These are phyloP conservation scores for Cryptocephalus primarius DNA, from an alignment of 2,888 invertebrate genomes.

Conservation along the genomic window DNA sequence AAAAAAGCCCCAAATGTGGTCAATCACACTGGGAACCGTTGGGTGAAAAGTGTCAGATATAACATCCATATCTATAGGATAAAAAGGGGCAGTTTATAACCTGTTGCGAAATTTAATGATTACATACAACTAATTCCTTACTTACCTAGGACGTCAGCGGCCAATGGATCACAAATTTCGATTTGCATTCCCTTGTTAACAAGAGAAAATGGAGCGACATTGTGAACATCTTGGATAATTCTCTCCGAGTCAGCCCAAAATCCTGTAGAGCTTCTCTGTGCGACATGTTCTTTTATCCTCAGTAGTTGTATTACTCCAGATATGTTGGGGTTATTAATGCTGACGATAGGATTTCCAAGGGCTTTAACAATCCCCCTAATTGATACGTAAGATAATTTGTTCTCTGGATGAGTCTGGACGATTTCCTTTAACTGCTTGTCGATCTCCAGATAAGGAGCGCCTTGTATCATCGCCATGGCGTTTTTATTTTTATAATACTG, in stretches of 20 bases:
- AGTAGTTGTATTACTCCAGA: slow-evolving; percentile 72
- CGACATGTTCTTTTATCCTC: slow-evolving; percentile 71
- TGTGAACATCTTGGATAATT: slow-evolving; percentile 66
- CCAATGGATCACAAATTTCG: slow-evolving; percentile 64
- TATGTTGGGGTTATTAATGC: slow-evolving; percentile 60
- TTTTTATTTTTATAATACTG: slow-evolving; percentile 66
- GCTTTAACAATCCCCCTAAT: slow-evolving; percentile 67
- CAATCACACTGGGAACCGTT: slow-evolving; percentile 60
- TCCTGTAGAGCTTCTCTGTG: slow-evolving; percentile 72
- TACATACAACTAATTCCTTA: neutral
- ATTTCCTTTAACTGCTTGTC: slow-evolving; percentile 51
- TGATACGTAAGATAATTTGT: slow-evolving; percentile 62
- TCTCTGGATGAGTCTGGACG: slow-evolving; percentile 50
- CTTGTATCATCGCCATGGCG: slow-evolving; percentile 57
- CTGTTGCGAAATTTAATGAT: neutral
- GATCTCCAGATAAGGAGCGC: slow-evolving; percentile 58
- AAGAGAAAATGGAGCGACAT: slow-evolving; percentile 71
- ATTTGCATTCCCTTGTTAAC: slow-evolving; percentile 50
- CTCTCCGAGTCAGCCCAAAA: slow-evolving; percentile 78
- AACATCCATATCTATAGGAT: slow-evolving; percentile 58
- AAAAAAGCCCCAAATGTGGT: slow-evolving; percentile 77
- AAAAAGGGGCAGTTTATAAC: neutral
- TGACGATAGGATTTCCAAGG: slow-evolving; percentile 62
- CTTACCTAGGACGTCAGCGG: slow-evolving; percentile 56
- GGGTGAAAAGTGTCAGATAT: slow-evolving; percentile 77